Conservation (phyloP, 2,797 vertebrate species). For the Alfaro cultratus region DNA sequence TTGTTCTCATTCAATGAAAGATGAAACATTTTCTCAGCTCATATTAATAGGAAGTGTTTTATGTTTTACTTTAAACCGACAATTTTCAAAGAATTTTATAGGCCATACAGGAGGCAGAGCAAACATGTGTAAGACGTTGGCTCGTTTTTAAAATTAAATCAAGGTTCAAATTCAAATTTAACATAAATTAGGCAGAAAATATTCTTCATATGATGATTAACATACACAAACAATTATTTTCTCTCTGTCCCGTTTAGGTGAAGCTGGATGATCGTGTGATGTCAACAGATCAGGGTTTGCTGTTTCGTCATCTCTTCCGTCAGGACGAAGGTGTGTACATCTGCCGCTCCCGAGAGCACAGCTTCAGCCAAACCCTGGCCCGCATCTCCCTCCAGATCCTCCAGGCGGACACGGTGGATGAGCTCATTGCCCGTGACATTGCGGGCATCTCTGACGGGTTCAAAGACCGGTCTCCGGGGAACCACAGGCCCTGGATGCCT, state of each 20-base stretch:
- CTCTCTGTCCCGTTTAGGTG: constrained; percentile 77
- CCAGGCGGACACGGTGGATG: constrained; percentile 79
- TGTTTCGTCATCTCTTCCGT: constrained; percentile 87
- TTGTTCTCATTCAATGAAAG: neutral
- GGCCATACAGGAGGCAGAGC: neutral
- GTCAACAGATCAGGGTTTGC: constrained; percentile 87
- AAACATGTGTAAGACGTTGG: neutral
- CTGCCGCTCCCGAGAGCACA: constrained; percentile 88
- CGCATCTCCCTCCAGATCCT: constrained; percentile 86
- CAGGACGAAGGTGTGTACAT: constrained; percentile 87
- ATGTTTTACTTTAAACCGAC: neutral
- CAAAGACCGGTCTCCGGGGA: constrained; percentile 59
- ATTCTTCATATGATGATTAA: neutral
- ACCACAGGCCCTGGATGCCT: constrained; percentile 71
- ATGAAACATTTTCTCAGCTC: neutral
- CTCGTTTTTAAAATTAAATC: neutral
- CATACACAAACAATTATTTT: neutral
- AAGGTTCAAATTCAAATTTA: neutral
- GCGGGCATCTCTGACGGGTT: constrained; percentile 30
- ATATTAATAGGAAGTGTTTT: neutral
- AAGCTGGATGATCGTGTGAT: constrained; percentile 89
- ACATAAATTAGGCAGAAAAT: neutral
- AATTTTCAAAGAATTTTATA: neutral
- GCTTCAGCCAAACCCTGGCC: constrained; percentile 88
- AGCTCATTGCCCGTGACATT: constrained; percentile 72